phyloP scores from a whole-genome alignment of 1,140 invertebrate genomes.

The Euwallacea similis region DNA sequence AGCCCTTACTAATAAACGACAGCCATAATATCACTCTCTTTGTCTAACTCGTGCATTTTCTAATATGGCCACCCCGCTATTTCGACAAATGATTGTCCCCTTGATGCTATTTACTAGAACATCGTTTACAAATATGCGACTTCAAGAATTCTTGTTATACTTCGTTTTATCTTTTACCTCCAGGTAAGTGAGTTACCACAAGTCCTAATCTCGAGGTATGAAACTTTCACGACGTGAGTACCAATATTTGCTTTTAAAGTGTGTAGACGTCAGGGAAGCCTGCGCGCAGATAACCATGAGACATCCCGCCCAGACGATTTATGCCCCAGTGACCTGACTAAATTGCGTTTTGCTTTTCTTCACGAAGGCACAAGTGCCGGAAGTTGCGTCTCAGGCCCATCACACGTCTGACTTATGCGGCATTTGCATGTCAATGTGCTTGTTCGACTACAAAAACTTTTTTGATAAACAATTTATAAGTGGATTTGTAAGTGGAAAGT shows the following conservation, averaged over 20 bases:
- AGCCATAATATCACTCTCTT: too few relatives aligned
- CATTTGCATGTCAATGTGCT: constrained; percentile 10
- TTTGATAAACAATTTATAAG: constrained; percentile 19
- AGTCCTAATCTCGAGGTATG: too few relatives aligned
- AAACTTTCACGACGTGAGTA: background rate
- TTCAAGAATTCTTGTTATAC: too few relatives aligned
- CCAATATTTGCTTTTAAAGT: constrained; percentile 12
- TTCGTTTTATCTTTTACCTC: background rate
- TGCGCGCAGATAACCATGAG: background rate
- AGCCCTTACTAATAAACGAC: too few relatives aligned
- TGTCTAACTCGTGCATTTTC: too few relatives aligned
- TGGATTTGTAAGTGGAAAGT: constrained; percentile 10
- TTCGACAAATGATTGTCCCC: too few relatives aligned
- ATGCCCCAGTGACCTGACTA: background rate
- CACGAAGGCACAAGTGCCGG: too few relatives aligned
- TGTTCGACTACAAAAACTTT: constrained; percentile 6
- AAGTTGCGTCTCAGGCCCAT: too few relatives aligned
- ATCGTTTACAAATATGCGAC: too few relatives aligned
- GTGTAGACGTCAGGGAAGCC: background rate
- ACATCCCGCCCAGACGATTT: background rate
- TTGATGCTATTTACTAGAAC: too few relatives aligned
- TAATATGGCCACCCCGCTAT: too few relatives aligned
- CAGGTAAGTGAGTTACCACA: constrained; percentile 3
- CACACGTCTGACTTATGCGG: background rate
- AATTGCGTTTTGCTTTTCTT: too few relatives aligned